Percentiles rank a stretch among this genome's conserved stretches.
Evolutionary conservation across 2,797 vertebrate genomes (phyloP).

Genomic region (Anniella stebbinsi): DNA sequence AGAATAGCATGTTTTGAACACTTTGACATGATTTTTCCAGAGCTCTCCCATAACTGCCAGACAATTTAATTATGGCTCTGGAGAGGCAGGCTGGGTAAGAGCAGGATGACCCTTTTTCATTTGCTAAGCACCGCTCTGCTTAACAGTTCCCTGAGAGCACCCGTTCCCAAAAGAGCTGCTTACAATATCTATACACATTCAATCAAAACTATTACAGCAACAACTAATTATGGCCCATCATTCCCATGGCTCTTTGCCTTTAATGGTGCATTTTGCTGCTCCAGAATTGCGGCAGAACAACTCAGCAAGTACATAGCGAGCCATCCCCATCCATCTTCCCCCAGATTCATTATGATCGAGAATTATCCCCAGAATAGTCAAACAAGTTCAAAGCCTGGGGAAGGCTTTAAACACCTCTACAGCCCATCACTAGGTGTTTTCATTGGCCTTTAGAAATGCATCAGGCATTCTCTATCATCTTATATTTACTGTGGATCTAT

Average conservation of each 20-base stretch:
- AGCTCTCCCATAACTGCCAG: conserved; percentile 27
- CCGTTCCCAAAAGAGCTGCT: conserved; percentile 26
- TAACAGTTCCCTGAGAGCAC: conserved; percentile 52
- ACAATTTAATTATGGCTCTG: not conserved
- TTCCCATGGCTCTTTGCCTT: conserved; percentile 68
- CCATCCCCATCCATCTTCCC: conserved; percentile 67
- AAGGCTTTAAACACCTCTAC: conserved; percentile 48
- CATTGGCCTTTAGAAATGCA: conserved; percentile 17
- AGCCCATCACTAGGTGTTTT: conserved; percentile 8
- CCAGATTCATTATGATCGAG: conserved; percentile 58
- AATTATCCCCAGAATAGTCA: conserved; percentile 60
- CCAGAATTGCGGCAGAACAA: conserved; percentile 26
- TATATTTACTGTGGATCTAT: not conserved
- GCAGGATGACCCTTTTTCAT: conserved; percentile 37
- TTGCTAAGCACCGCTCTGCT: conserved; percentile 28
- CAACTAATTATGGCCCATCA: conserved; percentile 72
- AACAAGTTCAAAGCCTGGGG: conserved; percentile 29
- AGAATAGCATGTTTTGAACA: conserved; percentile 14
- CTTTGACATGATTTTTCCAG: not conserved
- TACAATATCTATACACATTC: conserved; percentile 57
- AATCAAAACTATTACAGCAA: conserved; percentile 74
- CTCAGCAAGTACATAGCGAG: conserved; percentile 52
- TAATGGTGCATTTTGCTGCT: conserved; percentile 60
- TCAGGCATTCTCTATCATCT: rapidly evolving
- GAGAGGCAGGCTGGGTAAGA: not conserved